Evolutionary conservation across 2,797 vertebrate species (phyloP), one percentile per base, ranked within the genome.

Genomic region (Taenioides sp.): DNA sequence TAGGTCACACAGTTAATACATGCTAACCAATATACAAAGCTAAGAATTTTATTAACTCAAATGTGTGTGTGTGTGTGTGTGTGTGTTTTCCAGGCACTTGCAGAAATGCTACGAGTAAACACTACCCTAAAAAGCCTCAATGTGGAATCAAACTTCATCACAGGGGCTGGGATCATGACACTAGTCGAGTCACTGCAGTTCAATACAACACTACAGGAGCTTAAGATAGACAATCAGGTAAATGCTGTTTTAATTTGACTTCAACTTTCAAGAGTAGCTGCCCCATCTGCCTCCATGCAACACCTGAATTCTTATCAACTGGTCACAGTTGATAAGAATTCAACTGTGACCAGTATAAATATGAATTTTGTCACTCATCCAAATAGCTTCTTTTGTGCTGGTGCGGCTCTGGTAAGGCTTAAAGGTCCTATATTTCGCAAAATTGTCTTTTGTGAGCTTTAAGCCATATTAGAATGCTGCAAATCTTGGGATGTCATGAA

Each of bases 161-260:
- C 97, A 0, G 97, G 97, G 65, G 84, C 94, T 0, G 98, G 98
- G 75, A 92, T 99, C 82, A 76, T 98, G 79, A 87, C 94, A 65
- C 87, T 99, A 9, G 92, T 97, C 0, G 95, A 95, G 77, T 94
- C 96, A 0, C 94, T 99, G 31, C 95, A 97, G 70, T 69, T 88
- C 27, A 99, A 99, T 89, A 94, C 88, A 0, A 95, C 96, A 0
- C 93, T 99, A 9, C 85, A 93, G 71, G 98, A 99, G 81, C 95
- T 99, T 67, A 99, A 97, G 91, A 99, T 99, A 0, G 97, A 99
- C 88, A 99, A 99, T 88, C 97, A 99, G 96, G 98, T 98, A 76
- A 59, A 22, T 12, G 12, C 10, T 63, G 2, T 22, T 63, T 40
- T 23, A 14, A 7, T 43, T 43, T 43, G 34, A 0, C 11, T 37